A percentile compares a stretch with the other conserved stretches of the same genome.
phyloP scores from a whole-genome alignment of 2,888 invertebrate genomes.

The Heteromurus nitidus region DNA sequence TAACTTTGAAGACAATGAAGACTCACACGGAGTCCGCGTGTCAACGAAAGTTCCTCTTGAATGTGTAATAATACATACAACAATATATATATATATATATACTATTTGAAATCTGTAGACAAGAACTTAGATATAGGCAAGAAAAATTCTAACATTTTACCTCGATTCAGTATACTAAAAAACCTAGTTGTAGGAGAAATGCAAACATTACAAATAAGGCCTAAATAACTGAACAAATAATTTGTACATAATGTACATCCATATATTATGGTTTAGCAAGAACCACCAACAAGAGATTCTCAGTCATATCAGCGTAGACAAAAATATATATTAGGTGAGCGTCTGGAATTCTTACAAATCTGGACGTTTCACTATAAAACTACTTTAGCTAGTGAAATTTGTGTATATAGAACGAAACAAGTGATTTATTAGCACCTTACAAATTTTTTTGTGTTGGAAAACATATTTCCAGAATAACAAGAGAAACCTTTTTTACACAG shows the following conservation, averaged over 20 bases:
- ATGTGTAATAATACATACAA: conserved; percentile 63
- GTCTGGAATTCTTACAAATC: not conserved
- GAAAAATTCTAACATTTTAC: conserved; percentile 35
- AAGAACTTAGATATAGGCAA: conserved; percentile 1
- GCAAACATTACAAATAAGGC: not conserved
- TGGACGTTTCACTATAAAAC: too few relatives aligned
- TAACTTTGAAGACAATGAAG: conserved; percentile 65
- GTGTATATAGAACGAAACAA: too few relatives aligned
- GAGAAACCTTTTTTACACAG: conserved; percentile 27
- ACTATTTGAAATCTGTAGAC: conserved; percentile 17
- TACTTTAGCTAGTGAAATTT: too few relatives aligned
- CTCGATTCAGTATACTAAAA: conserved; percentile 51
- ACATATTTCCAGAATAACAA: not conserved
- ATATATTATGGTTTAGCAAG: too few relatives aligned
- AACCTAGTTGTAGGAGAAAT: not conserved
- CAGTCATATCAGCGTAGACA: conserved; percentile 56
- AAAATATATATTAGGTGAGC: not conserved
- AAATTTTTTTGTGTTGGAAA: conserved; percentile 7
- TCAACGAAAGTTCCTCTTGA: conserved; percentile 74
- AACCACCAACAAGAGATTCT: conserved; percentile 62
- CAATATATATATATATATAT: conserved; percentile 27
- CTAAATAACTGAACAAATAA: not conserved
- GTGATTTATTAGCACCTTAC: not conserved
- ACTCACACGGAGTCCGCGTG: conserved; percentile 51
- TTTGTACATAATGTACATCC: not conserved